Evolutionary conservation across 2,113 vertebrate genomes (phyloP).

Genomic region (Fulica atra): DNA sequence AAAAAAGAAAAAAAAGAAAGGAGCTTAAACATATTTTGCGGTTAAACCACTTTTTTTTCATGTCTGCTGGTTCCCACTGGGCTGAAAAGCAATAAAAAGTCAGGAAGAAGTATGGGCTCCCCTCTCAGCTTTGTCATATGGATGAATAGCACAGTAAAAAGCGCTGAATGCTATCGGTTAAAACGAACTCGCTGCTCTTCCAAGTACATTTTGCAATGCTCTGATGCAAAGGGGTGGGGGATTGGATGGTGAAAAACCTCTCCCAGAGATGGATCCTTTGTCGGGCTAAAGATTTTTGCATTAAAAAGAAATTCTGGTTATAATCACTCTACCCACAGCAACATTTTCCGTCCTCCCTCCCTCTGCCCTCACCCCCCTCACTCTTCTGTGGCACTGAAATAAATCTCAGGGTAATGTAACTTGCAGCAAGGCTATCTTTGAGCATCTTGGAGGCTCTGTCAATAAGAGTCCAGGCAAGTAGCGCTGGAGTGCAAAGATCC

Average conservation of each 20-base stretch:
- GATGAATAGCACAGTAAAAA: constrained; percentile 78
- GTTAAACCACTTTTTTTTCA: constrained; percentile 50
- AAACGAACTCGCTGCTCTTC: constrained; percentile 65
- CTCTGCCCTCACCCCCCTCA: not conserved
- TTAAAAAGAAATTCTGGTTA: constrained; percentile 70
- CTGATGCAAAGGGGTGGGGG: constrained; percentile 38
- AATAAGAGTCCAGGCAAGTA: constrained; percentile 2
- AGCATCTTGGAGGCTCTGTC: constrained; percentile 46
- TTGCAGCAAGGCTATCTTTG: constrained; percentile 33
- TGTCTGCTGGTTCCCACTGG: constrained; percentile 75
- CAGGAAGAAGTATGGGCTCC: constrained; percentile 80
- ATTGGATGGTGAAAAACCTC: constrained; percentile 41
- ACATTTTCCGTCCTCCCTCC: constrained; percentile 3
- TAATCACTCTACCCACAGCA: constrained; percentile 54
- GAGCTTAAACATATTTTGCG: constrained; percentile 68
- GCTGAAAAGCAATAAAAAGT: constrained; percentile 83
- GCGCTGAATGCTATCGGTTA: constrained; percentile 77
- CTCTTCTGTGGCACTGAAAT: constrained; percentile 52
- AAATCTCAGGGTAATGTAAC: constrained; percentile 38
- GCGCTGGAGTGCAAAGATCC: not conserved
- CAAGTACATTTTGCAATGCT: constrained; percentile 45
- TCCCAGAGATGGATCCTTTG: constrained; percentile 64
- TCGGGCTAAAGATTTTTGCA: constrained; percentile 69
- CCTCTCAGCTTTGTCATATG: constrained; percentile 79
- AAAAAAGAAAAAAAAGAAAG: not conserved